phyloP scores from a whole-genome alignment of 2,113 vertebrate species.

The Alligator mississippiensis region DNA sequence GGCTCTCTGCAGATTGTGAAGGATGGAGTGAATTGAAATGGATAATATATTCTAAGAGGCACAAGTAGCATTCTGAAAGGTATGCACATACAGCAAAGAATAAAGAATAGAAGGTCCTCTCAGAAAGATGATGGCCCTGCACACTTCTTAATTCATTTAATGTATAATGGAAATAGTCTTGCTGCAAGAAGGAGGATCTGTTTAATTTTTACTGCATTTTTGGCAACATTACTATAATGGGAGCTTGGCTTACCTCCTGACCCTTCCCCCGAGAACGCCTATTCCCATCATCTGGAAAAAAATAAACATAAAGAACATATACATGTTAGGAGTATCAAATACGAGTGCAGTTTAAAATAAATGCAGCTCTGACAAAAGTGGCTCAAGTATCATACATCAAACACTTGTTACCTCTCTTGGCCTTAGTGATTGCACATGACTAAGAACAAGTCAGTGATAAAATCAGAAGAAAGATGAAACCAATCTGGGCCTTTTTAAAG shows the following conservation, averaged over 20 bases:
- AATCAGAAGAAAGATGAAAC: conserved; percentile 97
- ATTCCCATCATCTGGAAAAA: conserved; percentile 79
- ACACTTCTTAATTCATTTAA: conserved; percentile 76
- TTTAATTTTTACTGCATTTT: conserved; percentile 77
- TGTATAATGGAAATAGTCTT: conserved; percentile 64
- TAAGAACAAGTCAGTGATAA: conserved; percentile 95
- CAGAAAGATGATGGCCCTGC: conserved; percentile 64
- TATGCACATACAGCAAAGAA: conserved; percentile 76
- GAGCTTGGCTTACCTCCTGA: conserved; percentile 79
- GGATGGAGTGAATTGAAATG: conserved; percentile 45
- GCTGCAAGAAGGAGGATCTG: conserved; percentile 41
- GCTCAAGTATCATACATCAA: conserved; percentile 93
- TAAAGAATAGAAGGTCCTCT: conserved; percentile 76
- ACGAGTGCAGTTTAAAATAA: conserved; percentile 82
- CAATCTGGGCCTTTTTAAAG: conserved; percentile 91
- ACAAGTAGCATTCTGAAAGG: conserved; percentile 78
- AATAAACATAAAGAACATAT: conserved; percentile 70
- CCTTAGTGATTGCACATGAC: conserved; percentile 91
- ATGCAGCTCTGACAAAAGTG: conserved; percentile 90
- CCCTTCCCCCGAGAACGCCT: conserved; percentile 77
- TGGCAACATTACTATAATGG: conserved; percentile 62
- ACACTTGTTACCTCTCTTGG: conserved; percentile 92
- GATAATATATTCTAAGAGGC: conserved; percentile 52
- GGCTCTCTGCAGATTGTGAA: conserved; percentile 48
- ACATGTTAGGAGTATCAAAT: conserved; percentile 75